Evolutionary conservation across 2,888 invertebrate species (phyloP), one percentile per base, ranked within the genome.

Genomic region (Yponomeuta evonymella): DNA sequence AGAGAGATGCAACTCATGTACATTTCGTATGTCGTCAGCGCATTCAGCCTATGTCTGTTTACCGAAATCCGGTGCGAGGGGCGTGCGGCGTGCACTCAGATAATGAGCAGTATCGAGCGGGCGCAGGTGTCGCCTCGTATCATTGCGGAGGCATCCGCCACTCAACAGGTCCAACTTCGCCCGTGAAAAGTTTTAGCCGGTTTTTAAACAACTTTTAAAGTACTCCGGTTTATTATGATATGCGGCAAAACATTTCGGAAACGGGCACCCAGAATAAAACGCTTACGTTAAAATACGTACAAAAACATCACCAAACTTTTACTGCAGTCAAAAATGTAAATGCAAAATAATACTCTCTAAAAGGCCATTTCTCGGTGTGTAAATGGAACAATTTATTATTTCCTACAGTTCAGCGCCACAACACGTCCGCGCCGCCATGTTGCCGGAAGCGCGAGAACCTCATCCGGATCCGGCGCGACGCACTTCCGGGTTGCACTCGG

Each of bases 391-490:
- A 68, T 68, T 68, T 68, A 68, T 12, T 43, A 43, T 68, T 68
- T 68, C 68, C 68, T 29, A 23, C 51, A 58, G 51, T 58, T 43
- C 51, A 5, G 51, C 51, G 51, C 51, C 23, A 43, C 48, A 68
- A 68, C 68, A 68, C 68, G 68, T 68, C 68, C 68, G 51, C 29
- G 72, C 73, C 70, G 74, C 76, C 75, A 74, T 74, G 74, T 76
- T 74, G 76, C 75, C 81, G 83, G 83, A 81, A 77, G 77, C 74
- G 78, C 80, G 68, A 43, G 71, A 68, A 51, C 68, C 68, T 23
- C 68, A 23, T 68, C 68, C 68, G 68, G 10, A 51, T 68, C 68
- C 68, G 68, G 68, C 48, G 68, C 68, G 23, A 70, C 70, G 70
- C 70, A 70, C 70, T 70, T 70, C 70, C 70, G 64, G 64, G 33